Evolutionary conservation across 2,888 invertebrate genomes (phyloP), one percentile per base, ranked within the genome.

Genomic region (Ochlodes sylvanus): DNA sequence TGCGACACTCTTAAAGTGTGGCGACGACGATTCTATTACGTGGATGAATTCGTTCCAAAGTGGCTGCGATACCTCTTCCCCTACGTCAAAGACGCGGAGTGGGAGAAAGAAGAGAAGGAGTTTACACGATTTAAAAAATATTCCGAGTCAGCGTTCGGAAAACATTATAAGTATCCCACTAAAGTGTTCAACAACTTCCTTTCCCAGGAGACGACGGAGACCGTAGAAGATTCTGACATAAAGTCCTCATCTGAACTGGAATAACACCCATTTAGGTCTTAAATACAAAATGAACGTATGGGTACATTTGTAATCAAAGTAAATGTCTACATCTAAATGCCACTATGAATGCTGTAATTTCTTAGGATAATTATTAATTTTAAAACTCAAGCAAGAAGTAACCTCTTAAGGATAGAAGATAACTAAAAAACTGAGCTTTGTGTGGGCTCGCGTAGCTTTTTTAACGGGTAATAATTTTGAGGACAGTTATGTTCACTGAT

Each of bases 11-110:
- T 82, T 69, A 85, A 74, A 72, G 76, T 85, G 0, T 90, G 89
- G 89, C 75, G 72, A 14, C 79, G 84, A 38, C 77, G 90, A 3
- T 90, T 85, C 67, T 84, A 80, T 71, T 88, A 84, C 71, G 84
- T 85, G 83, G 86, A 88, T 54, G 82, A 83, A 57, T 85, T 88
- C 67, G 55, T 89, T 12, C 90, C 90, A 0, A 65, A 78, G 9
- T 89, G 87, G 88, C 17, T 88, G 64, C 74, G 77, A 52, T 63
- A 72, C 0, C 1, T 80, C 0, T 71, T 90, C 0, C 80, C 83
- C 1, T 89, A 75, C 61, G 82, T 90, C 2, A 73, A 77, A 5
- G 69, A 82, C 63, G 74, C 77, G 0, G 84, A 87, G 44, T 90
- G 90, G 89, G 75, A 75, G 7, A 74, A 81, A 65, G 90, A 90